Conservation (phyloP, 2,113 vertebrate species). For the Tapirus terrestris region DNA sequence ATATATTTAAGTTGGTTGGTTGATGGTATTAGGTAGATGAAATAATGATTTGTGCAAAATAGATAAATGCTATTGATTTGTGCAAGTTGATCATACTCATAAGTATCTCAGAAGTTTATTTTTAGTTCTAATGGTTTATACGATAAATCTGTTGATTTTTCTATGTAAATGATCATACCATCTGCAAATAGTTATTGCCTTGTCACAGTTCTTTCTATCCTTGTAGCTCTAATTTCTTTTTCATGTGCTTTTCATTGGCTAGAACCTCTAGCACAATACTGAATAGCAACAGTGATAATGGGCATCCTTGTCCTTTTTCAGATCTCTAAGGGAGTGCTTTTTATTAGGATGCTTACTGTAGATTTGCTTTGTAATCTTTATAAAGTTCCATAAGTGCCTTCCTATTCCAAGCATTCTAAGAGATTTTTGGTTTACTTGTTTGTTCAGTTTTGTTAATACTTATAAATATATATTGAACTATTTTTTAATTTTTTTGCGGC, state of each 20-base stretch:
- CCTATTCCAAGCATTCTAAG: not conserved
- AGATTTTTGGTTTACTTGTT: not conserved
- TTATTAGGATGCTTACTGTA: not conserved
- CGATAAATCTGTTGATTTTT: not conserved
- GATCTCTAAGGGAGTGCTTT: not conserved
- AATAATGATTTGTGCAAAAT: not conserved
- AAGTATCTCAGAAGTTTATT: slow-evolving; percentile 17
- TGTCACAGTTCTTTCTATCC: not conserved
- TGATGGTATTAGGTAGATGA: not conserved
- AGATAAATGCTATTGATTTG: not conserved
- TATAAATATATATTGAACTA: not conserved
- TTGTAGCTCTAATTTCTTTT: not conserved
- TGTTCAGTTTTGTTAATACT: not conserved
- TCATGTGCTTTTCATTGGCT: not conserved
- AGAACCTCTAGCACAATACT: not conserved
- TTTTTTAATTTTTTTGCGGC: too few relatives aligned
- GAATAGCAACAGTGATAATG: not conserved
- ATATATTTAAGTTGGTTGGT: not conserved
- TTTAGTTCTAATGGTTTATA: not conserved
- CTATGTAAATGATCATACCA: not conserved
- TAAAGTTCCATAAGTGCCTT: not conserved
- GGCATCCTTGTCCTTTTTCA: not conserved
- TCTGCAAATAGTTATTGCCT: not conserved
- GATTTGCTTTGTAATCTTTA: not conserved
- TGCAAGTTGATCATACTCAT: not conserved